Evolutionary conservation across 2,888 invertebrate genomes (phyloP), one percentile per base, ranked within the genome.

Genomic region (Diloba caeruleocephala): DNA sequence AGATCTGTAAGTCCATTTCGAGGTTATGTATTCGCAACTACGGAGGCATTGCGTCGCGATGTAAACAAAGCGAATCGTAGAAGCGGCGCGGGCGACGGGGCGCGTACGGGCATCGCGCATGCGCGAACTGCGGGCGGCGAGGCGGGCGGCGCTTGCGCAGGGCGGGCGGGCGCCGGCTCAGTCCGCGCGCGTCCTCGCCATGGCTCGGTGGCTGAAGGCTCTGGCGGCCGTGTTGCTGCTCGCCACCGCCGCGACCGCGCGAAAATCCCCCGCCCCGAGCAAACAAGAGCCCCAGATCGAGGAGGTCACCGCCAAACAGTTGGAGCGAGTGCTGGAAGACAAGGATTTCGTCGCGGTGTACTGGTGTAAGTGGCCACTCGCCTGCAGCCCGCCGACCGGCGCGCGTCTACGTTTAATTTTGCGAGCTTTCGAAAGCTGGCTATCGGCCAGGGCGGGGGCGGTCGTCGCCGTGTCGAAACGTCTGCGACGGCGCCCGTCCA

Each of bases 291-390:
- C 97, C 89, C 96, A 97, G 94, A 98, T 98, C 94, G 98, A 98
- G 94, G 98, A 98, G 94, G 97, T 98, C 94, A 97, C 97, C 92
- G 96, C 97, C 88, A 98, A 98, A 94, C 97, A 98, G 94, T 95
- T 98, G 94, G 98, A 98, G 89, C 96, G 97, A 88, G 95, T 98
- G 81, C 95, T 98, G 89, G 95, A 96, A 91, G 97, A 97, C 80
- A 97, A 98, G 95, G 98, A 98, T 94, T 98, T 97, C 95, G 97
- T 98, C 90, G 98, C 98, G 89, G 98, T 98, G 93, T 98, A 97
- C 94, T 98, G 98, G 97, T 98, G 98, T 98, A 97, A 98, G 98
- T 97, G 94, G 76, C 70, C 65, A 64, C 65, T 60, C 44, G 78
- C 64, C 77, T 73, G 70, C 76, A 68, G 81, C 78, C 71, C 49